Evolutionary conservation across 2,888 invertebrate species (phyloP).

Genomic region (Conomelus anceps): DNA sequence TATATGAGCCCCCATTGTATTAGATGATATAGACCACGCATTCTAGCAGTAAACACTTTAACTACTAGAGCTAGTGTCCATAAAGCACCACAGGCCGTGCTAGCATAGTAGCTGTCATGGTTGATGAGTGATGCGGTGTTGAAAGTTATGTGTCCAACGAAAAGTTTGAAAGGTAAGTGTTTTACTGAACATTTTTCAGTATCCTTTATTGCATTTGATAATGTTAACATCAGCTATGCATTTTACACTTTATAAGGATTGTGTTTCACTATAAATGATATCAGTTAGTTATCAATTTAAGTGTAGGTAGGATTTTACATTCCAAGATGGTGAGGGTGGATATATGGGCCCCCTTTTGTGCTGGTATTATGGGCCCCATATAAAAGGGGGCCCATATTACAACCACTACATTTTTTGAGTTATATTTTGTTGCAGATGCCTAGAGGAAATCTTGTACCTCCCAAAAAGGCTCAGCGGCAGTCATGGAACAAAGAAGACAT

Average conservation of each 20-base stretch:
- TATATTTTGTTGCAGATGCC: slow-evolving; percentile 3
- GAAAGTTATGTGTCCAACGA: background rate
- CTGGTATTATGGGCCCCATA: slow-evolving; percentile 8
- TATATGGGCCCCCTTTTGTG: background rate
- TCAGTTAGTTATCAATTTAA: background rate
- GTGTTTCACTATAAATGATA: background rate
- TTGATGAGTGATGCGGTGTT: background rate
- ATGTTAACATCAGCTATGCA: background rate
- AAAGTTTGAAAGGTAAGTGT: slow-evolving; percentile 11
- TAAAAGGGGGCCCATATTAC: background rate
- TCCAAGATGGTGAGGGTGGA: slow-evolving; percentile 9
- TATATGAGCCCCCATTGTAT: background rate
- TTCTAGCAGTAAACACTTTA: background rate
- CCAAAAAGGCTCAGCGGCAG: background rate
- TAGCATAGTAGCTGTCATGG: background rate
- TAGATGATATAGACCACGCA: background rate
- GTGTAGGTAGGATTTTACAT: background rate
- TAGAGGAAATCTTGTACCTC: background rate
- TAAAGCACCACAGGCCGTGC: background rate
- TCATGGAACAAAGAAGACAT: background rate
- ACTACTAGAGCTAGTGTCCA: background rate
- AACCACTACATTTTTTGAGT: background rate
- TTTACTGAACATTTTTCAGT: background rate
- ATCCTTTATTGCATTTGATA: background rate
- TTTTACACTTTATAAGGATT: background rate